Conservation (phyloP, 2,113 vertebrate species). For the Delphinapterus leucas region DNA sequence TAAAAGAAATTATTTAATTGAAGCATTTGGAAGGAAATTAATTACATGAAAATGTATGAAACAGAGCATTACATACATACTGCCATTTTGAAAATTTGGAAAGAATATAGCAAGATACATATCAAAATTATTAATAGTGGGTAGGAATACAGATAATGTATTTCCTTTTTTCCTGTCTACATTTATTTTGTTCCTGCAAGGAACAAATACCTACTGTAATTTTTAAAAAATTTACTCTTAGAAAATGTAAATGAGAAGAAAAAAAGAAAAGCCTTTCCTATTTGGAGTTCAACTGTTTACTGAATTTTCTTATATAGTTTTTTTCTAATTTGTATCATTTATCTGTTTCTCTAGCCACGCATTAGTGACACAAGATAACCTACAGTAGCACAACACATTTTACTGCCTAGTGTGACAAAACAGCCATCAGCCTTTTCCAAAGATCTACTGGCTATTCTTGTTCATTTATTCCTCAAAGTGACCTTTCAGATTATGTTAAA, state of each 20-base stretch:
- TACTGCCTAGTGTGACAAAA: not conserved
- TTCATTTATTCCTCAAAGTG: not conserved
- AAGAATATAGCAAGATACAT: not conserved
- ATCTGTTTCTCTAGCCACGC: not conserved
- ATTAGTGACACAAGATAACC: not conserved
- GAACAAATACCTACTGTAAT: not conserved
- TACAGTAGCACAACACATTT: not conserved
- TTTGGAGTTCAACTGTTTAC: not conserved
- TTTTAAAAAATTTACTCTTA: not conserved
- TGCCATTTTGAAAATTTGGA: not conserved
- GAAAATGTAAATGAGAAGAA: not conserved
- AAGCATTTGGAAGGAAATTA: not conserved
- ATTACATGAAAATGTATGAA: not conserved
- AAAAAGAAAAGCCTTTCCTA: not conserved
- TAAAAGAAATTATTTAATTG: not conserved
- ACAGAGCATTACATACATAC: not conserved
- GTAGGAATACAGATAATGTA: not conserved
- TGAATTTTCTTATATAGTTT: not conserved
- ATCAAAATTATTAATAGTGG: not conserved
- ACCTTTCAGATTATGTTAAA: not conserved
- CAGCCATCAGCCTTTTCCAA: not conserved
- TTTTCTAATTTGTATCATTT: not conserved
- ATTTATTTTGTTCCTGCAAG: not conserved
- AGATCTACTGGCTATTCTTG: not conserved
- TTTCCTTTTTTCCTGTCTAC: not conserved